Conservation (phyloP, 2,113 vertebrate genomes). For the Ahaetulla prasina region DNA sequence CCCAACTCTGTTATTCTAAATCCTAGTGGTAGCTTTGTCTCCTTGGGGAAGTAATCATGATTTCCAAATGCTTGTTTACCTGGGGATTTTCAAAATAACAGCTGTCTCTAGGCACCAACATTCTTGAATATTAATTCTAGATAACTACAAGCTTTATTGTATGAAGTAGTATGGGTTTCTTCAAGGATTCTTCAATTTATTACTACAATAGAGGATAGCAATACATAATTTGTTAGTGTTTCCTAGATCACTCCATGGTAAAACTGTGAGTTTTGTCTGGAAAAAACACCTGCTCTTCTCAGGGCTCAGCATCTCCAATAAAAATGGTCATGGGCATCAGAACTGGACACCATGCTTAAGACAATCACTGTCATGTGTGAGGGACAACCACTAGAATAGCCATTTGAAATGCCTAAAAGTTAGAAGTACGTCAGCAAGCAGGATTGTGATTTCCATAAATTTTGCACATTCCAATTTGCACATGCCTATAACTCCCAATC, state of each 20-base stretch:
- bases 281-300: neutral
- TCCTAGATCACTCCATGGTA: neutral
- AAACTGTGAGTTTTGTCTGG: neutral
- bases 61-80: neutral
- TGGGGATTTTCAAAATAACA: neutral
- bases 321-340: neutral
- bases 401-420: neutral
- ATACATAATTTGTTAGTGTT: neutral
- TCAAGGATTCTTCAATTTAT: neutral
- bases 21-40: neutral
- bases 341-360: neutral
- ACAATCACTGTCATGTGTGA: neutral
- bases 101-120: neutral
- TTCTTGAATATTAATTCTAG: neutral
- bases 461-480: neutral
- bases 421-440: neutral
- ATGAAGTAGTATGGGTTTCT: neutral
- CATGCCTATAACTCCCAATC: neutral
- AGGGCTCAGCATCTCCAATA: neutral
- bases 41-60: neutral
- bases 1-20: too few species aligned
- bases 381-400: neutral
- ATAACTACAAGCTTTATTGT: neutral
- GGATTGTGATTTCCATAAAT: neutral
- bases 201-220: neutral